phyloP scores from a whole-genome alignment of 1,140 invertebrate species.

The Sarcophaga bullata region DNA sequence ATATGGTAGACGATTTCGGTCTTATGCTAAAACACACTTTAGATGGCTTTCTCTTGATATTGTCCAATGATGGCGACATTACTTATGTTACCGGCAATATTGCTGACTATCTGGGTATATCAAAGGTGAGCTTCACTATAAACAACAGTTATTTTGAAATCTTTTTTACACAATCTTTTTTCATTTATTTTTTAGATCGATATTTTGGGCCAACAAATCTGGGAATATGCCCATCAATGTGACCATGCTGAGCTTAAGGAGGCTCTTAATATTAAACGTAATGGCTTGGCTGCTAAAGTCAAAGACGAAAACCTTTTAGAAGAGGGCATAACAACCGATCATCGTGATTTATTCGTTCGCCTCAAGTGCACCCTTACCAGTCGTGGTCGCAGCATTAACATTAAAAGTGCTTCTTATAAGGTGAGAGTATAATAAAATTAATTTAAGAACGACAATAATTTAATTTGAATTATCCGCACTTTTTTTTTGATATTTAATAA shows the following conservation, averaged over 20 bases:
- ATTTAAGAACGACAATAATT: no score
- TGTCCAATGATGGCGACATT: constrained; percentile 89
- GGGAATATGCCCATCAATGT: constrained; percentile 93
- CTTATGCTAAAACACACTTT: constrained; percentile 72
- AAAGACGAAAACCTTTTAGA: constrained; percentile 67
- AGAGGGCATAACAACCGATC: constrained; percentile 60
- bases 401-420: constrained; percentile 94
- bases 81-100: constrained; percentile 93
- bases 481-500: no score
- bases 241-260: constrained; percentile 93
- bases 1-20: constrained; percentile 47
- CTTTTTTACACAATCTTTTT: not conserved
- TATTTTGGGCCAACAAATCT: constrained; percentile 92
- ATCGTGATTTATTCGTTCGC: constrained; percentile 79
- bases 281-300: constrained; percentile 55
- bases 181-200: constrained; percentile 78
- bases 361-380: constrained; percentile 92
- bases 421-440: constrained; percentile 66
- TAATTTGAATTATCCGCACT: no score
- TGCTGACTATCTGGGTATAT: constrained; percentile 86
- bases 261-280: constrained; percentile 69
- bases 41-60: constrained; percentile 87
- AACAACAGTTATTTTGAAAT: not conserved
- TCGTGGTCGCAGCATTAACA: constrained; percentile 90
- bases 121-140: constrained; percentile 74